These are phyloP conservation scores for Lasioglossum villosulum DNA, from an alignment of 2,888 invertebrate species.

Conservation along the genomic window DNA sequence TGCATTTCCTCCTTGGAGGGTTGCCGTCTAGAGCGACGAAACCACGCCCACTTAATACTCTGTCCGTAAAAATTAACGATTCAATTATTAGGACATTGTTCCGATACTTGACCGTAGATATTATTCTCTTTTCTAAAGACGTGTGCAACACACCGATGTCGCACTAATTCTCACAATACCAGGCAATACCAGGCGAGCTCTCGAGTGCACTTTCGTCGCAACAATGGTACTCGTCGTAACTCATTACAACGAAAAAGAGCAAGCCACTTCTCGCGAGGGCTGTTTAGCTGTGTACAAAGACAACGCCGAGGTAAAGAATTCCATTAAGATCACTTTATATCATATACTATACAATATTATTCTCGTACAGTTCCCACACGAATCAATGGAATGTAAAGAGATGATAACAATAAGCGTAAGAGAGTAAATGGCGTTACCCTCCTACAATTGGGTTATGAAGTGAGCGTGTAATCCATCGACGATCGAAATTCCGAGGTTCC, in stretches of 20 bases:
- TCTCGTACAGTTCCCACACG: too few species aligned
- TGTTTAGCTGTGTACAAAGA: slow-evolving; percentile 11
- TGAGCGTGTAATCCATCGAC: too few species aligned
- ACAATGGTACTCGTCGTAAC: slow-evolving; percentile 25
- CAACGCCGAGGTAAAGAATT: neutral
- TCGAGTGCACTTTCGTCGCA: slow-evolving; percentile 28
- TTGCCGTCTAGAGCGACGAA: neutral
- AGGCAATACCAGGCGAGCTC: slow-evolving; percentile 12
- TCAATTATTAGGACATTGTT: neutral
- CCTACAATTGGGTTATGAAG: neutral
- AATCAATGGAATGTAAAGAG: neutral
- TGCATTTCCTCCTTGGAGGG: too few species aligned
- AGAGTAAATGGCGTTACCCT: neutral
- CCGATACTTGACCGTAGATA: neutral
- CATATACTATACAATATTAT: neutral
- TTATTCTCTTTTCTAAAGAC: neutral
- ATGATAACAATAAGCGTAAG: neutral
- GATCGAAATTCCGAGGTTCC: neutral
- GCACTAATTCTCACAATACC: slow-evolving; percentile 7
- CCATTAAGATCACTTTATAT: neutral
- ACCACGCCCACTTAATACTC: neutral
- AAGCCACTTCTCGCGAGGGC: slow-evolving; percentile 34
- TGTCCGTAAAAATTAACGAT: neutral
- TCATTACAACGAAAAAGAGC: slow-evolving; percentile 44
- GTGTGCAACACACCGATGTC: neutral